A percentile compares a stretch with the other conserved stretches of the same genome.
Conservation (phyloP, 1,140 invertebrate genomes). For the Onthophagus taurus region DNA sequence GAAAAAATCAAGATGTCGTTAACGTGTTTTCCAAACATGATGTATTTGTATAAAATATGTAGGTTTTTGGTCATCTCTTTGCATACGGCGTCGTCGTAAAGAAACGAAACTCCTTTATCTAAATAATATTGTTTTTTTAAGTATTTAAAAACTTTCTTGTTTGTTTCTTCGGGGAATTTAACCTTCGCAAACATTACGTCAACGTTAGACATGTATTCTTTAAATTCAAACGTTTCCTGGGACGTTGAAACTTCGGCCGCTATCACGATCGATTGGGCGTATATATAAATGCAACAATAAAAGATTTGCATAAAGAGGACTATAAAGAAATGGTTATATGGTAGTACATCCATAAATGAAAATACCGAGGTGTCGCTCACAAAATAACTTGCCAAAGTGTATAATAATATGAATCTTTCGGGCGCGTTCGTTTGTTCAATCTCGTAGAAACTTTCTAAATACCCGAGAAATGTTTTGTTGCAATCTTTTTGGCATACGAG, state of each 20-base stretch:
- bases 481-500: not conserved
- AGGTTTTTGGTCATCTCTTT: not conserved
- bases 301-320: constrained; percentile 3
- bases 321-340: not conserved
- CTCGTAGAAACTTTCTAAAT: not conserved
- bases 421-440: not conserved
- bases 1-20: not conserved
- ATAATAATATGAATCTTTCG: not conserved
- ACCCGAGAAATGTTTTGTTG: not conserved
- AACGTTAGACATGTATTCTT: constrained; percentile 8
- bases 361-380: not conserved
- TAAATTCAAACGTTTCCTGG: constrained; percentile 9
- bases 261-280: not conserved
- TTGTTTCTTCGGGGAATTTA: not conserved
- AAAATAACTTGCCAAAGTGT: constrained; percentile 3
- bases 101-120: constrained; percentile 6
- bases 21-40: constrained; percentile 4
- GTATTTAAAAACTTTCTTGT: constrained; percentile 4
- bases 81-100: not conserved
- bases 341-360: not conserved
- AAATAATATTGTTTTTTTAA: constrained; percentile 4
- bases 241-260: not conserved
- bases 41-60: not conserved
- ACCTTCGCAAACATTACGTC: constrained; percentile 1
- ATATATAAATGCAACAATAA: constrained; percentile 2